Evolutionary conservation across 2,888 invertebrate species (phyloP).

Genomic region (Quadroppia sp.): DNA sequence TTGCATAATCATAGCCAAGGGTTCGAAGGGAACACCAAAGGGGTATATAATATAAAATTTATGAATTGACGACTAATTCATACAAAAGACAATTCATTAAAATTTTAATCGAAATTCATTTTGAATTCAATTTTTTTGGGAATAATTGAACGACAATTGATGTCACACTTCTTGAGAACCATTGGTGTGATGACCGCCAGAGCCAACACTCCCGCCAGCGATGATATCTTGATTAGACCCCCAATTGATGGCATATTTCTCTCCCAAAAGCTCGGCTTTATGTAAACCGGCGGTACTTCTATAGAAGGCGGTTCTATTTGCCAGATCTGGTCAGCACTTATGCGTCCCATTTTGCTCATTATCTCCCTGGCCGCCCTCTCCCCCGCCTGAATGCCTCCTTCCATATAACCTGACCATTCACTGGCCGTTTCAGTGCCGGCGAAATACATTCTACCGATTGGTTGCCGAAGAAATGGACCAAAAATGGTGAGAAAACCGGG

Average conservation of each 20-base stretch:
- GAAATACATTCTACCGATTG: conserved; percentile 50
- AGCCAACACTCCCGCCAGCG: not conserved
- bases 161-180: not conserved
- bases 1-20: no score
- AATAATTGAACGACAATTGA: not conserved
- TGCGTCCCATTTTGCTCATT: conserved; percentile 36
- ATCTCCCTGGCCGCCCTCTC: conserved; percentile 49
- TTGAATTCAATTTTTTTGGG: conserved; percentile 2
- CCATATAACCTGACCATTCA: conserved; percentile 50
- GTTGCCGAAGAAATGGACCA: conserved; percentile 51
- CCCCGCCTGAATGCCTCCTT: conserved; percentile 49
- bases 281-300: conserved; percentile 42
- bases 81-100: no score
- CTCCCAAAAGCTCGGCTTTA: conserved; percentile 42
- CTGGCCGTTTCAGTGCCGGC: conserved; percentile 49
- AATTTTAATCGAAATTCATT: no score
- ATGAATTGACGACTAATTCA: no score
- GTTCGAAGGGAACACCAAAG: no score
- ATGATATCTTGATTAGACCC: conserved; percentile 40
- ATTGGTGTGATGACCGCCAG: not conserved
- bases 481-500: conserved; percentile 52
- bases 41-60: no score
- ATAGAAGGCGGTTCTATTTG: conserved; percentile 15
- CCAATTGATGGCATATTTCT: conserved; percentile 45
- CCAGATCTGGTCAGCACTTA: conserved; percentile 15